A percentile compares a stretch with the other conserved stretches of the same genome.
These are phyloP conservation scores for Ifrita kowaldi DNA, from an alignment of 2,113 vertebrate species.

Conservation along the genomic window DNA sequence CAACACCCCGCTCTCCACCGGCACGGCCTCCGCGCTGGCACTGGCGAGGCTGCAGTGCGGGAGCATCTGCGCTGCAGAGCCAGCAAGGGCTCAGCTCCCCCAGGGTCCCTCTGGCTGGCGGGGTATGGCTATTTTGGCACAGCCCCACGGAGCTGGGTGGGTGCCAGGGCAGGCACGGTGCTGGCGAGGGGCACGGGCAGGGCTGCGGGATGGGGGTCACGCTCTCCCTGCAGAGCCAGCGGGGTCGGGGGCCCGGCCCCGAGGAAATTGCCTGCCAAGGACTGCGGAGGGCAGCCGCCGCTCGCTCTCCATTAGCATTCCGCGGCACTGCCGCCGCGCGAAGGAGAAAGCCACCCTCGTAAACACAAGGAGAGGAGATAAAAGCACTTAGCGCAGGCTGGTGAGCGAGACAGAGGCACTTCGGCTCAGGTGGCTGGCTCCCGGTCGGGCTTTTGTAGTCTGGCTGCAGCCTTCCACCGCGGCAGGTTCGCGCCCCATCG, in stretches of 20 bases:
- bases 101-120: not conserved
- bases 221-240: not conserved
- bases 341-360: conserved; percentile 27
- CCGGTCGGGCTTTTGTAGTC: not conserved
- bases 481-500: not conserved
- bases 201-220: not conserved
- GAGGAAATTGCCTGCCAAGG: conserved; percentile 6
- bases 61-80: not conserved
- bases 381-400: conserved; percentile 29
- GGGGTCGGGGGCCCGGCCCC: not conserved
- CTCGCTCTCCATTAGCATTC: conserved; percentile 41
- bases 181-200: not conserved
- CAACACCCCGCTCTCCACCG: not conserved
- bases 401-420: not conserved
- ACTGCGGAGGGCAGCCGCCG: conserved; percentile 25
- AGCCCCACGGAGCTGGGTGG: not conserved
- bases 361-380: conserved; percentile 45
- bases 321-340: not conserved
- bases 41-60: not conserved
- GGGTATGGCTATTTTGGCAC: rapidly evolving
- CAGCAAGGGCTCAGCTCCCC: rapidly evolving
- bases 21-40: not conserved
- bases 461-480: not conserved
- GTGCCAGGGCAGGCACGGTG: not conserved
- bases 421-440: conserved; percentile 31